Conservation (phyloP, 2,113 vertebrate species). For the Eulacestoma nigropectus region DNA sequence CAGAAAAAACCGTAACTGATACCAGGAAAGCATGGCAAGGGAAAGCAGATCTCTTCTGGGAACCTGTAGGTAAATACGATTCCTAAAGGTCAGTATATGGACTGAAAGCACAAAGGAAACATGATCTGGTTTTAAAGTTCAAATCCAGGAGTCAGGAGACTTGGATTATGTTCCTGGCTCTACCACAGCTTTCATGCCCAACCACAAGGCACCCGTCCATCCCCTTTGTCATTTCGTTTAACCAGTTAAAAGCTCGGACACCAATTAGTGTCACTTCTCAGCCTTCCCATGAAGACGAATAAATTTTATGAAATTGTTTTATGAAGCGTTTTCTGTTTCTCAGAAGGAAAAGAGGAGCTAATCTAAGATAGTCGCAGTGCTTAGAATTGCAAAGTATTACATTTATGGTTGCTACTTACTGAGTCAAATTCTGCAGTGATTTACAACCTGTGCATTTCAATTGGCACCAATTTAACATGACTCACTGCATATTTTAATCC, state of each 20-base stretch:
- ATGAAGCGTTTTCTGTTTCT: background rate
- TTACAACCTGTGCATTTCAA: constrained; percentile 54
- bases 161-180: constrained; percentile 37
- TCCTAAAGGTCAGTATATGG: constrained; percentile 50
- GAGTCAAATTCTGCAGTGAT: constrained; percentile 52
- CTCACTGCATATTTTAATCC: constrained; percentile 51
- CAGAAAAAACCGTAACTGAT: constrained; percentile 33
- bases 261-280: background rate
- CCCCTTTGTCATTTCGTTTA: background rate
- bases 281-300: background rate
- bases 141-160: constrained; percentile 38
- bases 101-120: constrained; percentile 50
- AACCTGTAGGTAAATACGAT: background rate
- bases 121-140: constrained; percentile 51
- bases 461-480: constrained; percentile 37
- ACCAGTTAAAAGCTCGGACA: background rate
- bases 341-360: background rate
- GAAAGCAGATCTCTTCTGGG: constrained; percentile 60
- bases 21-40: constrained; percentile 57
- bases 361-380: background rate
- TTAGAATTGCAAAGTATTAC: constrained; percentile 47
- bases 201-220: background rate
- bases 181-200: background rate
- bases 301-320: background rate
- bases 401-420: constrained; percentile 35